phyloP scores from a whole-genome alignment of 1,140 invertebrate species.

The Saccostrea echinata region DNA sequence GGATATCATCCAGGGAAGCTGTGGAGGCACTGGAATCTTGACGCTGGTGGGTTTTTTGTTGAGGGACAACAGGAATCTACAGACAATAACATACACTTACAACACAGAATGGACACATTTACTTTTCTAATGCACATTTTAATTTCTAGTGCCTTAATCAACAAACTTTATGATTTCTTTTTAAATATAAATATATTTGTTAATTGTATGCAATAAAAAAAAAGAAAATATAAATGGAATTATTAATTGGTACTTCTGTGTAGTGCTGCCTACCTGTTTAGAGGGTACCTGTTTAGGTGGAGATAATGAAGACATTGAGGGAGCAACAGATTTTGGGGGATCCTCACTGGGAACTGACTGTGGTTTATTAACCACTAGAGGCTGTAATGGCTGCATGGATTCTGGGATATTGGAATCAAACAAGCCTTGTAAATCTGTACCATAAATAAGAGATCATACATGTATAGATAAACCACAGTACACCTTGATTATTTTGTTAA shows the following conservation, averaged over 20 bases:
- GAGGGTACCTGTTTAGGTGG: background rate
- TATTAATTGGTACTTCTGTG: background rate
- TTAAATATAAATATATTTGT: too few species aligned
- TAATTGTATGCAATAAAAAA: too few species aligned
- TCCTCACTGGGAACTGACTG: background rate
- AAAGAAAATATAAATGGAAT: too few species aligned
- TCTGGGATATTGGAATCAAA: constrained; percentile 38
- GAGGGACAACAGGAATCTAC: constrained; percentile 36
- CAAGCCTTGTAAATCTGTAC: background rate
- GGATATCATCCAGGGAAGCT: constrained; percentile 79
- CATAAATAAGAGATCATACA: background rate
- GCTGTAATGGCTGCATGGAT: constrained; percentile 38
- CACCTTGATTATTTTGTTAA: too few species aligned
- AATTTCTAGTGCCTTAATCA: too few species aligned
- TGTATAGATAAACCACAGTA: too few species aligned
- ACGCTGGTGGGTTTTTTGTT: constrained; percentile 31
- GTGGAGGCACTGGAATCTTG: constrained; percentile 65
- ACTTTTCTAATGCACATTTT: too few species aligned
- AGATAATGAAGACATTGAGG: background rate
- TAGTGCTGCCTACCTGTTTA: background rate
- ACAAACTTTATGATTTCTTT: too few species aligned
- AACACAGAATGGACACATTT: background rate
- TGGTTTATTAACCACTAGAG: background rate
- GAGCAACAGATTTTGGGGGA: background rate
- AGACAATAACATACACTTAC: constrained; percentile 18